These are phyloP conservation scores for Lepus townsendii DNA, from an alignment of 2,797 vertebrate species.

Conservation along the genomic window DNA sequence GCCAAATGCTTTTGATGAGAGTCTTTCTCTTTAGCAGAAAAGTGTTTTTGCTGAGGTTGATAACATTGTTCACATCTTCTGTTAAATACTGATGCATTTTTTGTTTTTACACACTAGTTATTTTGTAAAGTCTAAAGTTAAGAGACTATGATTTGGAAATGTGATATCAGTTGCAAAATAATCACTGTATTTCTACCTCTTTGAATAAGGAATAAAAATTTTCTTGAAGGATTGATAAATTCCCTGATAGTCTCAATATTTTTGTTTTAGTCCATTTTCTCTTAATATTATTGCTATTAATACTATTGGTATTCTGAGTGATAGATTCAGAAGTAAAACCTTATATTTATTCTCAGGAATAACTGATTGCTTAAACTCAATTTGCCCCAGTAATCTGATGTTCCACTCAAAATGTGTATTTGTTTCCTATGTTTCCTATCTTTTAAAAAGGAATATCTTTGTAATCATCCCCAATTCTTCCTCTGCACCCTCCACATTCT, in stretches of 20 bases:
- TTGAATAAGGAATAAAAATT: conserved; percentile 10
- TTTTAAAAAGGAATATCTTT: conserved; percentile 2
- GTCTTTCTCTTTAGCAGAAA: conserved; percentile 31
- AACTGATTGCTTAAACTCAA: conserved; percentile 16
- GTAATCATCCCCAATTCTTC: background rate
- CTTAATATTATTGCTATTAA: conserved; percentile 12
- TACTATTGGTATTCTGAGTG: background rate
- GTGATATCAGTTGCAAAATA: background rate
- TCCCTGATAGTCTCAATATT: conserved; percentile 16
- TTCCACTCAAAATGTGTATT: background rate
- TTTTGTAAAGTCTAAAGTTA: background rate
- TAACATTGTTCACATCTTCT: background rate
- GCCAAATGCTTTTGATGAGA: background rate
- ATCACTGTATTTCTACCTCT: background rate
- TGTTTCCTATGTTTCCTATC: background rate
- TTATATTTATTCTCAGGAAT: conserved; percentile 22
- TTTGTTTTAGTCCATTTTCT: conserved; percentile 16
- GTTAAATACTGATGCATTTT: background rate
- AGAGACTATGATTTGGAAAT: conserved; percentile 23
- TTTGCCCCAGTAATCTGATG: background rate
- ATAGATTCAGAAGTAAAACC: background rate
- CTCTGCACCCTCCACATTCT: background rate
- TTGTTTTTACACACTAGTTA: background rate
- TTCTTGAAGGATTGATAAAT: background rate
- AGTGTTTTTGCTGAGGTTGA: conserved; percentile 28